Evolutionary conservation across 2,888 invertebrate genomes (phyloP), one percentile per base, ranked within the genome.

Genomic region (Folsomia candida): DNA sequence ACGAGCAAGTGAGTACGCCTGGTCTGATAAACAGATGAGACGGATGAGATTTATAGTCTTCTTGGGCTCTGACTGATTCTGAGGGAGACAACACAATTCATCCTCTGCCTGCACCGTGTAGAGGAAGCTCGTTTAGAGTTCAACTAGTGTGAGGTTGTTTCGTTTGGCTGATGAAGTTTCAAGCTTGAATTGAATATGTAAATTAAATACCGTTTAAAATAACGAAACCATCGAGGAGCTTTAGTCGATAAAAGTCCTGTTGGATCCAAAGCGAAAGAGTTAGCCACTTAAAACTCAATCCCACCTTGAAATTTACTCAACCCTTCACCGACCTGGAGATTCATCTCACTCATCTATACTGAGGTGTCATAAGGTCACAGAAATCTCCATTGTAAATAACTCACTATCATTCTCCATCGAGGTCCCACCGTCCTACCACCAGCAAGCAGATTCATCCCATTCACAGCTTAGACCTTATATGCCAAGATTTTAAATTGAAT

Each of bases 191-290:
- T 6, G 54, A 54, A 54, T 54, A 54, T 54, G 54, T 22, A 54
- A 54, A 54, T 54, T 6, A 20, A 54, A 54, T 54, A 54, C 6
- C 54, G 54, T 54, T 6, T 54, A 54, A 54, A 54, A 54, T 54
- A 54, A 54, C 54, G 54, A 20, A 54, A n/a, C 54, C 54, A 54
- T 54, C 54, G n/a, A n/a, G n/a, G n/a, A n/a, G n/a, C n/a, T n/a
- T n/a, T 54, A 4, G 37, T 37, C 37, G 4, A n/a, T n/a, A 6
- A 6, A 54, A 54, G 6, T 54, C n/a, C 54, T 14, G 54, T 54
- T 6, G 54, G 22, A 22, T 20, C 6, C 4, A 22, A 6, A 54
- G 54, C 6, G 54, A 20, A 6, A 54, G n/a, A 54, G 54, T 37
- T 6, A 22, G n/a, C 54, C 18, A 6, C n/a, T 54, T 6, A 54